Base-by-base conservation (phyloP, 2,888 invertebrate species). In the Candidula unifasciata region DNA sequence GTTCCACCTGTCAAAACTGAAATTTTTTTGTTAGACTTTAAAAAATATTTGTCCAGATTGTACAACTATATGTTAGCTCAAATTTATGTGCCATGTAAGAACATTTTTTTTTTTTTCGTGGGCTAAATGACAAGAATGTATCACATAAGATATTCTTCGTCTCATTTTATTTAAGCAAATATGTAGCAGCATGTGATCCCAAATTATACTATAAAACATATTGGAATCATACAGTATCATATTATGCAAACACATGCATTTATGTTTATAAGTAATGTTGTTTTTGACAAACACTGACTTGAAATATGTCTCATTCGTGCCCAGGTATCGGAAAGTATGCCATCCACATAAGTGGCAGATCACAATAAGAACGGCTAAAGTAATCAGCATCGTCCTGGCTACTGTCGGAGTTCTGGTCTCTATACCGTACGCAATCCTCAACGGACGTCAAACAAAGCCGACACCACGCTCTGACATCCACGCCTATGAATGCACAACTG, bases 401-500 rank as follows among this genome's bases (percentile, higher is more conserved):
- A 5, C n/a, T 8, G 24, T 79, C 8, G 78, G 57, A 1, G 3
- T 71, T n/a, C 27, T 79, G 0, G 44, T 79, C 78, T 78, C 83
- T 5, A 44, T 79, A 0, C 83, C 83, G 8, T 78, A 69, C 52
- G 83, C 66, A 16, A 35, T 83, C 69, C 16, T 83, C 21, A 83
- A 71, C 33, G 83, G 83, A 8, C 37, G 57, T 5, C 83, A 83
- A 54, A 79, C 83, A 3, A 78, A 66, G 27, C 3, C 27, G 13
- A 83, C 83, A 0, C 78, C 69, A 2, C 68, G 83, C 6, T 18
- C 69, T 27, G 83, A 24, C 21, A 79, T 83, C 44, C 3, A 0
- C 18, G 83, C 60, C 3, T 79, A 78, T 44, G 83, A 83, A 37
- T 83, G 83, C 79, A 79, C 78, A 13, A 79, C 60, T 1, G 78